Base-by-base conservation (phyloP, 2,797 vertebrate species). In the Sebastes itinus region DNA sequence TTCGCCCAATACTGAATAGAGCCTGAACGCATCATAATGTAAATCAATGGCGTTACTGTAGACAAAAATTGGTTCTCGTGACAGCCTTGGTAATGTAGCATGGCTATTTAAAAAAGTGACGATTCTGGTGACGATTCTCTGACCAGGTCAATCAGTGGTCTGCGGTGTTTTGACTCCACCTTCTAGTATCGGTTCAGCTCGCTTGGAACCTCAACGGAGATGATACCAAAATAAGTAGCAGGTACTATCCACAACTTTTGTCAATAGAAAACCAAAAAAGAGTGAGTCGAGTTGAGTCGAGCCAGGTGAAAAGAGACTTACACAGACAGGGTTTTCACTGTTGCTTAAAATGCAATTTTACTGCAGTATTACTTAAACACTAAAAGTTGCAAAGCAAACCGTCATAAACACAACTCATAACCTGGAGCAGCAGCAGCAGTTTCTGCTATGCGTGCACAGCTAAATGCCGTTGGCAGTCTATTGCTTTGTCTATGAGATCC, bases 401-500 rank as follows among this genome's bases (percentile, higher is more conserved):
- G 2, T 66, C 62, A 52, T 65, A 73, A 85, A 76, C 65, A 65
- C 32, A 68, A 65, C 72, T 71, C 55, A 30, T 42, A 78, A 67
- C 79, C 30, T 49, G 75, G 22, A 55, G 42, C 42, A 18, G 78
- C 72, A 55, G 78, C 75, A 80, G 82, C 54, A 42, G 66, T 80
- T 66, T 49, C 62, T 68, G 64, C 79, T 55, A 38, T 62, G 62
- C 78, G 55, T 70, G 49, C 79, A 55, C 80, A 65, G 64, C 58
- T 78, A 83, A 82, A 78, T 77, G 64, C 77, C 2, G 16, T 33
- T 62, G 81, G 72, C 85, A 75, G 63, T 78, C 72, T 81, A 35
- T 81, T 75, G 75, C 75, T 84, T 80, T 85, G 82, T 88, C 81
- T 83, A 2, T 81, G 76, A 83, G 75, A 81, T 83, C 69, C 63